Conservation (phyloP, 1,140 invertebrate species). For the Drosophila ambigua region DNA sequence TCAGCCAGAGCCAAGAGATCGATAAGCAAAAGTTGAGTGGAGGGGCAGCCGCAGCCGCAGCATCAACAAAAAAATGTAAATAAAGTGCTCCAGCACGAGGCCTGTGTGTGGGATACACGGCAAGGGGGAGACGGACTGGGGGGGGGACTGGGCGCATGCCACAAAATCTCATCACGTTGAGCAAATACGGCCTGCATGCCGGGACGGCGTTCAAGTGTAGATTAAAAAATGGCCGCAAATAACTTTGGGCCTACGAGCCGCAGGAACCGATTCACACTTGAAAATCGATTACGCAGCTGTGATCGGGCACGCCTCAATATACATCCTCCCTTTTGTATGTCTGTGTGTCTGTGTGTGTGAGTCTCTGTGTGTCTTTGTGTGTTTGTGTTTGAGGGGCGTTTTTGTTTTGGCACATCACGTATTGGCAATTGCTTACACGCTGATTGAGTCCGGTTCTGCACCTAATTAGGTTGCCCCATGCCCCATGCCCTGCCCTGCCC, state of each 20-base stretch:
- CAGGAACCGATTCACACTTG: slow-evolving; percentile 50
- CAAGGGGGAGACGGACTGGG: background rate
- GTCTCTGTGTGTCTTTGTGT: slow-evolving; percentile 1
- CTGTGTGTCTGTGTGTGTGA: slow-evolving; percentile 3
- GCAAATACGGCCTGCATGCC: slow-evolving; percentile 73
- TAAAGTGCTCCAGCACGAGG: slow-evolving; percentile 49
- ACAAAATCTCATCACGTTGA: slow-evolving; percentile 81
- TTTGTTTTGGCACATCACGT: slow-evolving; percentile 54
- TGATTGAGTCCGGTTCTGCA: slow-evolving; percentile 47
- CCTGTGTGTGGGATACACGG: no score
- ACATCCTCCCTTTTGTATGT: background rate
- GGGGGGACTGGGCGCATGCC: slow-evolving; percentile 30
- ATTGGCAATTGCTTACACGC: slow-evolving; percentile 64
- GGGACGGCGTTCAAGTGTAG: slow-evolving; percentile 71
- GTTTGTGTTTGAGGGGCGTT: slow-evolving; percentile 20
- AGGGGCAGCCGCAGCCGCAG: background rate
- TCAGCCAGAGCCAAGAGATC: slow-evolving; percentile 52
- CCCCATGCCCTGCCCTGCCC: background rate
- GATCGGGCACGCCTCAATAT: slow-evolving; percentile 39
- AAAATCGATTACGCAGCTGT: slow-evolving; percentile 72
- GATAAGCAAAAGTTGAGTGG: slow-evolving; percentile 47
- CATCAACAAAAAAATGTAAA: slow-evolving; percentile 61
- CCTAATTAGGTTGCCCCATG: slow-evolving; percentile 56
- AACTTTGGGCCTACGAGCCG: slow-evolving; percentile 51
- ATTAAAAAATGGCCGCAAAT: slow-evolving; percentile 80